Base-by-base conservation (phyloP, 2,888 invertebrate genomes). In the Eucera pruinosa region DNA sequence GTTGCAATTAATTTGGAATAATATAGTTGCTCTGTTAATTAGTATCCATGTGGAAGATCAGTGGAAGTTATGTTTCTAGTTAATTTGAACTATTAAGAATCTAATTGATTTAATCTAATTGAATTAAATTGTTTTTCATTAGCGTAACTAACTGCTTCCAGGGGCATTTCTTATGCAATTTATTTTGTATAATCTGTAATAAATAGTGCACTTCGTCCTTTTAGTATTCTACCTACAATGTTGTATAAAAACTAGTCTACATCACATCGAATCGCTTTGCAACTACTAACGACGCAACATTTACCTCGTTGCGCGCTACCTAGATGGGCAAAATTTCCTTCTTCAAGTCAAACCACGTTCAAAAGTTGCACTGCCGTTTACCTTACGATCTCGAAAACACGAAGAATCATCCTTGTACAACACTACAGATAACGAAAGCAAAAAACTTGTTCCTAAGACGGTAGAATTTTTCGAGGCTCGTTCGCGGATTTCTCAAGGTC, bases 401-500 rank as follows among this genome's bases (percentile, higher is more conserved):
- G 11, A 48, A 1, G 36, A 36, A 62, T 52, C 18, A 47, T 66
- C 1, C 15, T 15, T 15, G 30, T 23, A 11, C n/a, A n/a, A n/a
- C n/a, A 27, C n/a, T 9, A n/a, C 20, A 2, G 20, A 20, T 30
- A 43, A 47, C 36, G n/a, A n/a, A 15, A n/a, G n/a, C 27, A 36
- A 36, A 39, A 39, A 45, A 73, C 36, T 71, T n/a, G 71, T 58
- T 54, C 41, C 41, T 27, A 43, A 39, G 41, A 52, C 20, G n/a
- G 1, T 39, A 41, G 30, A 27, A 64, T 50, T 62, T 66, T 70
- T 57, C 41, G 64, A 36, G 47, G 27, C 45, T 43, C 45, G 20
- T 25, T 27, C 47, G 23, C n/a, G 39, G 47, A 43, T 20, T 27
- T 33, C 57, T 69, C 70, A 73, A 65, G 82, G 67, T 18, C 58